Percentiles rank a stretch among this genome's conserved stretches.
These are phyloP conservation scores for Acanthornis magna DNA, from an alignment of 2,797 vertebrate species.

Conservation along the genomic window DNA sequence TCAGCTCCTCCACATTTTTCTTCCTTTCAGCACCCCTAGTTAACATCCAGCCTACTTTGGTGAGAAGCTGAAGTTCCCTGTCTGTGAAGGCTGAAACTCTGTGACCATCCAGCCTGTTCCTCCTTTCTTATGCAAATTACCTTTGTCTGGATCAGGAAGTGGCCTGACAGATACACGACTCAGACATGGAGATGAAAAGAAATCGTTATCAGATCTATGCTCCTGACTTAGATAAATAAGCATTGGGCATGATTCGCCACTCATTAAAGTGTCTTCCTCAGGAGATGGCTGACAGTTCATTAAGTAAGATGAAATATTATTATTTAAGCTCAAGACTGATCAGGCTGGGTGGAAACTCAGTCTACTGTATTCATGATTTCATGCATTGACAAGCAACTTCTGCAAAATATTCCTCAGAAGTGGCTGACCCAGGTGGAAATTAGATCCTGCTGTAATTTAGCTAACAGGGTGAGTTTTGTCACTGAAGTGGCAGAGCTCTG, in stretches of 20 bases:
- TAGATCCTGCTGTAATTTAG: not conserved
- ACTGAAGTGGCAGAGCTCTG: not conserved
- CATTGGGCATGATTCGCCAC: constrained; percentile 43
- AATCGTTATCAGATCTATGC: constrained; percentile 35
- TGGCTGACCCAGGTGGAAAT: not conserved
- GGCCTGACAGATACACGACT: constrained; percentile 3
- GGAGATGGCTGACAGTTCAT: constrained; percentile 66
- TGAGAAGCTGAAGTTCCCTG: not conserved
- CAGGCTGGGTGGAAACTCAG: constrained; percentile 30
- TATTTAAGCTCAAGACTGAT: constrained; percentile 57
- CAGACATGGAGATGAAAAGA: constrained; percentile 19
- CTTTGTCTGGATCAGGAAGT: constrained; percentile 30
- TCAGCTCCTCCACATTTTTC: not conserved
- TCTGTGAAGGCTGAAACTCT: not conserved
- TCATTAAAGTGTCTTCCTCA: constrained; percentile 63
- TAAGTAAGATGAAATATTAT: constrained; percentile 63
- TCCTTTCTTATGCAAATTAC: constrained; percentile 44
- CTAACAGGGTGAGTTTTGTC: not conserved
- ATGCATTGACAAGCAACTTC: constrained; percentile 15
- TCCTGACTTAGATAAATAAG: constrained; percentile 68
- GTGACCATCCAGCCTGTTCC: constrained; percentile 13
- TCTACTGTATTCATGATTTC: constrained; percentile 23
- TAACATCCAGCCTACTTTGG: not conserved
- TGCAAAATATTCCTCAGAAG: constrained; percentile 3
- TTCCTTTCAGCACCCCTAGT: not conserved